Evolutionary conservation across 2,888 invertebrate species (phyloP).

Genomic region (Branchellion lobata): DNA sequence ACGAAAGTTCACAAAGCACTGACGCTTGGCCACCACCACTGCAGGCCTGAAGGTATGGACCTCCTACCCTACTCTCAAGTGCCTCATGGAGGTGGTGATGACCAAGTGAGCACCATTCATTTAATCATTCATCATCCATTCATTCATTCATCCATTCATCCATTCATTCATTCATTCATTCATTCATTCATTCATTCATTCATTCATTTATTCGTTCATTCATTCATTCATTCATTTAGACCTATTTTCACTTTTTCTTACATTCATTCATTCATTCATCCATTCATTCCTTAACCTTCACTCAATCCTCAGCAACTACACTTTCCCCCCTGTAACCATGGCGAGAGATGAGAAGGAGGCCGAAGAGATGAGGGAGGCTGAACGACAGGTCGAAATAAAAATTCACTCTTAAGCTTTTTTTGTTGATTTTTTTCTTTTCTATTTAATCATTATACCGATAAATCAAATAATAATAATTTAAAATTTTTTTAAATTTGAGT

Average conservation of each 20-base stretch:
- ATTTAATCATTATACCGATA: too few species aligned
- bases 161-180: neutral
- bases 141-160: neutral
- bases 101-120: conserved; percentile 71
- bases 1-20: too few species aligned
- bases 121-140: conserved; percentile 15
- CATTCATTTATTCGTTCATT: neutral
- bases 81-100: conserved; percentile 93
- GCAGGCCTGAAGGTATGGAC: conserved; percentile 74
- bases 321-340: conserved; percentile 73
- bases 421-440: neutral
- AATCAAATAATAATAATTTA: too few species aligned
- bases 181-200: neutral
- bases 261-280: neutral
- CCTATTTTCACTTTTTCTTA: neutral
- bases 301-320: conserved; percentile 67
- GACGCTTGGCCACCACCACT: neutral
- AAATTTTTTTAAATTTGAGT: too few species aligned
- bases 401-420: neutral
- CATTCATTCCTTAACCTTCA: neutral
- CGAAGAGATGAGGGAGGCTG: conserved; percentile 57
- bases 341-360: conserved; percentile 60
- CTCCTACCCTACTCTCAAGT: conserved; percentile 83
- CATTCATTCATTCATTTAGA: neutral
- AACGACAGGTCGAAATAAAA: conserved; percentile 56